Evolutionary conservation across 2,888 invertebrate genomes (phyloP).

Genomic region (Seira sanloemensis): DNA sequence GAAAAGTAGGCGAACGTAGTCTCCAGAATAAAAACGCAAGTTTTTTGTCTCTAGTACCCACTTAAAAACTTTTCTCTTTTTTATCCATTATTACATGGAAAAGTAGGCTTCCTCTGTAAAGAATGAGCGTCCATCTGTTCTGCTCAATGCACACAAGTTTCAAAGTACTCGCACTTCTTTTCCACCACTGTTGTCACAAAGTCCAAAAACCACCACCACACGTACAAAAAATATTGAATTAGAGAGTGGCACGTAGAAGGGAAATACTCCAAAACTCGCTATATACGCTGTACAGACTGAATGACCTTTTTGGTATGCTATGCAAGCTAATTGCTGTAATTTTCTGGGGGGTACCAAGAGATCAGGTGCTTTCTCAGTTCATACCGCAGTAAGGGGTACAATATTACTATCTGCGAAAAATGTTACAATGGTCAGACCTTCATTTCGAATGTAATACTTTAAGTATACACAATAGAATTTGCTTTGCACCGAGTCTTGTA

Average conservation of each 20-base stretch:
- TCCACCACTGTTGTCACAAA: background rate
- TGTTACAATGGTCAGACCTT: background rate
- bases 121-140: constrained; percentile 44
- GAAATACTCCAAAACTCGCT: constrained; percentile 21
- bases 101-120: constrained; percentile 16
- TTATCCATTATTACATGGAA: constrained; percentile 24
- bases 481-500: too few relatives aligned
- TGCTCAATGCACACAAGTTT: background rate
- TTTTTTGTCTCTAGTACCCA: background rate
- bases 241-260: constrained; percentile 46
- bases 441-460: too few relatives aligned
- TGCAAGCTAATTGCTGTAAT: constrained; percentile 61
- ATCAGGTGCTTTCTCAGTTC: constrained; percentile 44
- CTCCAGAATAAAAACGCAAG: background rate
- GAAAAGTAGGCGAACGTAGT: background rate
- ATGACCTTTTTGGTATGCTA: constrained; percentile 44
- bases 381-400: background rate
- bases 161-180: background rate
- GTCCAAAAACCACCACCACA: constrained; percentile 23
- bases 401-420: background rate
- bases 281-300: background rate
- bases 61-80: constrained; percentile 46
- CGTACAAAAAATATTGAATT: constrained; percentile 57
- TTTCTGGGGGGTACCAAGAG: constrained; percentile 51
- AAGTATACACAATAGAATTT: too few relatives aligned